phyloP scores from a whole-genome alignment of 2,113 vertebrate genomes.

The Aspidoscelis tigris region DNA sequence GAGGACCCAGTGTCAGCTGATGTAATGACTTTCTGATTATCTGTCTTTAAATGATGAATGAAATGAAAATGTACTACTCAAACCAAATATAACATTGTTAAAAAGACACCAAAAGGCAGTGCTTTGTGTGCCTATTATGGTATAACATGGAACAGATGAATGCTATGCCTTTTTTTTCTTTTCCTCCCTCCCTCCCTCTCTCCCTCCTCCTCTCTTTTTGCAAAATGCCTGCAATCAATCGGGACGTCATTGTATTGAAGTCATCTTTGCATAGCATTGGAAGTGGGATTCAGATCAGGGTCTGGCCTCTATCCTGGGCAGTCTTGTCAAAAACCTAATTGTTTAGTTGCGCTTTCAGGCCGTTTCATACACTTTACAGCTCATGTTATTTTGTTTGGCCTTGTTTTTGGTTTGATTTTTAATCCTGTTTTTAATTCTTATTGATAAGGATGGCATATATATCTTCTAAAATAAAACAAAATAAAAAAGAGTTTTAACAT shows the following conservation, averaged over 20 bases:
- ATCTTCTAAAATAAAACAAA: too few relatives aligned
- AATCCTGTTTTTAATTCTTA: too few relatives aligned
- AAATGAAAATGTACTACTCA: slow-evolving; percentile 90
- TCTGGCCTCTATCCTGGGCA: too few relatives aligned
- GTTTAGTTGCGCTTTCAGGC: too few relatives aligned
- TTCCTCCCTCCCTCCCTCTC: background rate
- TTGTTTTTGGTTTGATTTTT: too few relatives aligned
- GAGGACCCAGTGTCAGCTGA: slow-evolving; percentile 85
- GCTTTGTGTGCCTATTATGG: slow-evolving; percentile 47
- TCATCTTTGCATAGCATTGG: rapidly evolving
- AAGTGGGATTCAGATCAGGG: background rate
- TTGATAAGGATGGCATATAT: too few relatives aligned
- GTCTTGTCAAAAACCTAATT: too few relatives aligned
- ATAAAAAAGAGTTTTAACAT: too few relatives aligned
- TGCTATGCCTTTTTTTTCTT: slow-evolving; percentile 15
- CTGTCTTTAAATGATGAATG: slow-evolving; percentile 99
- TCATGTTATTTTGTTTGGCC: too few relatives aligned
- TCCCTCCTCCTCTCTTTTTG: background rate
- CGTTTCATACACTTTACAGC: too few relatives aligned
- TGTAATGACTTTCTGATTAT: slow-evolving; percentile 99
- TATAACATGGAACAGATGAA: slow-evolving; percentile 46
- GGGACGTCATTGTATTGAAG: slow-evolving; percentile 11
- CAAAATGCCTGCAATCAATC: slow-evolving; percentile 43
- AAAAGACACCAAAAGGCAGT: slow-evolving; percentile 74
- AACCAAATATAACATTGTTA: slow-evolving; percentile 74